A percentile compares a stretch with the other conserved stretches of the same genome.
Evolutionary conservation across 1,140 invertebrate species (phyloP).

Genomic region (Bradynema listronoti): DNA sequence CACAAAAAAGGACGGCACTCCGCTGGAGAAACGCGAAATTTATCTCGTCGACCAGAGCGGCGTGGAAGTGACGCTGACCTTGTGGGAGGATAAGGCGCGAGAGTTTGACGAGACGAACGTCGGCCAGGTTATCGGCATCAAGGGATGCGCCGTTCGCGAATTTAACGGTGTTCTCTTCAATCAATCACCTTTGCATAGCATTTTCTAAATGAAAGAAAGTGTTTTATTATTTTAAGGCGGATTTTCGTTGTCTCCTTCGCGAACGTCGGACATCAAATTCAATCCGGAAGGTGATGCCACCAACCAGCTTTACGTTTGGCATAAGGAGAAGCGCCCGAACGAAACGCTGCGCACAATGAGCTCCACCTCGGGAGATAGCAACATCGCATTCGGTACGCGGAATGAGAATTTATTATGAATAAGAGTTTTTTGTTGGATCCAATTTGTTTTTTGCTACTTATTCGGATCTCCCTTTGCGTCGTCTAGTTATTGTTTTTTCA

Average conservation of each 20-base stretch:
- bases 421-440: not conserved
- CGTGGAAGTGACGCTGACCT: constrained; percentile 67
- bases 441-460: too few relatives aligned
- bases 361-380: too few relatives aligned
- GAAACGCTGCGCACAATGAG: constrained; percentile 35
- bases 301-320: constrained; percentile 39
- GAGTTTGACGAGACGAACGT: constrained; percentile 22
- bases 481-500: too few relatives aligned
- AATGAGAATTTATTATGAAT: too few relatives aligned
- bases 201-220: too few relatives aligned
- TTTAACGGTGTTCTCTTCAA: constrained; percentile 34
- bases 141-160: constrained; percentile 47
- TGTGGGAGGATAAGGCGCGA: constrained; percentile 62
- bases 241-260: constrained; percentile 21
- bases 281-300: constrained; percentile 27
- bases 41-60: constrained; percentile 77
- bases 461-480: too few relatives aligned
- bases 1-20: constrained; percentile 68
- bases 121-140: constrained; percentile 47
- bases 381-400: too few relatives aligned
- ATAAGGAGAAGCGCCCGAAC: constrained; percentile 21
- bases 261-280: constrained; percentile 4
- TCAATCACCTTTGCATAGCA: constrained; percentile 2
- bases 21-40: constrained; percentile 83
- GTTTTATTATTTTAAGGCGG: constrained; percentile 34